phyloP scores from a whole-genome alignment of 37 sponge, comb jelly and placozoan species.

The Halichondria panicea region DNA sequence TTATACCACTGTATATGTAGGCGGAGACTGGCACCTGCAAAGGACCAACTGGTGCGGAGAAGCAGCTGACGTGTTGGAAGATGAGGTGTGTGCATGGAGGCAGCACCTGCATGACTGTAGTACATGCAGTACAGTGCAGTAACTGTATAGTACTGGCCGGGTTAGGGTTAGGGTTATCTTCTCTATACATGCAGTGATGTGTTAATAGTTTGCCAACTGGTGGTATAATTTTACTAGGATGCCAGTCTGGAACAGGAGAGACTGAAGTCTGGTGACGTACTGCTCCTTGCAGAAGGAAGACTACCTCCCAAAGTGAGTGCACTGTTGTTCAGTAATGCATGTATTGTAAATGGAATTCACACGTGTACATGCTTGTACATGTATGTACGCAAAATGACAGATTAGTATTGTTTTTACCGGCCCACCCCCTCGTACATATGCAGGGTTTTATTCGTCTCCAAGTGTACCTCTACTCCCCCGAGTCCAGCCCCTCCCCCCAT shows the following conservation, averaged over 20 bases:
- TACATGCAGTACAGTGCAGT: not conserved
- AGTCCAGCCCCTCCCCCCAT: not conserved
- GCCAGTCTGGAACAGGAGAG: conserved; percentile 38
- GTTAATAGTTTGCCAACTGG: not conserved
- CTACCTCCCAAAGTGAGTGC: conserved; percentile 75
- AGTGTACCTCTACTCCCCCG: conserved; percentile 17
- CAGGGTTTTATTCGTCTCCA: conserved; percentile 30
- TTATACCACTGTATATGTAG: too few relatives aligned
- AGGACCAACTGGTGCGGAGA: conserved; percentile 90
- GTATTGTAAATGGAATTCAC: too few relatives aligned
- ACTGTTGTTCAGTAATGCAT: not conserved
- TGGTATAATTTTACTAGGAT: conserved; percentile 3
- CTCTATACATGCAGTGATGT: not conserved
- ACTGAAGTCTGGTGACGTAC: conserved; percentile 56
- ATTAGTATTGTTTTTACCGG: too few relatives aligned
- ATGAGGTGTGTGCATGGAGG: conserved; percentile 56
- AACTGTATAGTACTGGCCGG: not conserved
- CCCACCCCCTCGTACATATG: not conserved
- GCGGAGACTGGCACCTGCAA: conserved; percentile 68
- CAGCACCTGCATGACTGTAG: not conserved
- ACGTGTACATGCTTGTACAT: not conserved
- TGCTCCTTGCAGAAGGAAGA: conserved; percentile 57
- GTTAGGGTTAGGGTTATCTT: not conserved
- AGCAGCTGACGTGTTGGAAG: conserved; percentile 61
- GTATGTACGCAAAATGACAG: too few relatives aligned